phyloP scores from a whole-genome alignment of 2,797 vertebrate species.

The Chelonia mydas region DNA sequence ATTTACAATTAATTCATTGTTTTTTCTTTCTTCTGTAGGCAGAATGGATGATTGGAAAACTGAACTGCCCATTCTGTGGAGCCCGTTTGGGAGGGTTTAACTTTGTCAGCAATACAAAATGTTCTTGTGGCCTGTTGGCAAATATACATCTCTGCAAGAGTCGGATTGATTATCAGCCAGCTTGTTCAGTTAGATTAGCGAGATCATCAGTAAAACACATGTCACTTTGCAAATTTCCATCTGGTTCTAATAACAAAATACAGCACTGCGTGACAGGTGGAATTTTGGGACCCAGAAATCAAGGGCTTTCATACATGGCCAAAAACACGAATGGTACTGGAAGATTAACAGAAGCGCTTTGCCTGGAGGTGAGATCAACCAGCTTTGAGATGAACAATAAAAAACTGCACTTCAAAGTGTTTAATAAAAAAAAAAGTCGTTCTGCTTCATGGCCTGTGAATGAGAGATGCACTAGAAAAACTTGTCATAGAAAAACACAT shows the following conservation, averaged over 20 bases:
- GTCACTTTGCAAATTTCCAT: conserved; percentile 52
- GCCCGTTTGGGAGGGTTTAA: conserved; percentile 88
- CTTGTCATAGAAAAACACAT: conserved; percentile 82
- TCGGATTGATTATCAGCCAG: conserved; percentile 81
- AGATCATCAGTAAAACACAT: conserved; percentile 72
- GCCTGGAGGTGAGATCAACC: conserved; percentile 77
- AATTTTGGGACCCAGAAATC: conserved; percentile 60
- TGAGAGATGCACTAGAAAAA: conserved; percentile 71
- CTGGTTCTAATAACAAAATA: conserved; percentile 57
- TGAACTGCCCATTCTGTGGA: conserved; percentile 89
- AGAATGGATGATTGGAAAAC: conserved; percentile 85
- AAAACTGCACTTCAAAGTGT: conserved; percentile 62
- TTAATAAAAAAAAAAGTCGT: conserved; percentile 69
- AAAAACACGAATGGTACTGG: conserved; percentile 55
- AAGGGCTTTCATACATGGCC: conserved; percentile 54
- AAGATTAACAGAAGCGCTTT: conserved; percentile 78
- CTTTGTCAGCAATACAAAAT: conserved; percentile 86
- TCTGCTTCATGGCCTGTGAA: conserved; percentile 68
- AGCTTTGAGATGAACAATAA: conserved; percentile 65
- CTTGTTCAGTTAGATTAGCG: conserved; percentile 60
- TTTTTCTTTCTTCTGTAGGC: conserved; percentile 85
- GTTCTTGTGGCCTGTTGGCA: conserved; percentile 85
- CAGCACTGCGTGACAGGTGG: conserved; percentile 50
- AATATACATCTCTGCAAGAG: conserved; percentile 87
- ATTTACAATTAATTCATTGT: conserved; percentile 72